Base-by-base conservation (phyloP, 1,140 invertebrate genomes). In the Ceratosolen fusciceps region DNA sequence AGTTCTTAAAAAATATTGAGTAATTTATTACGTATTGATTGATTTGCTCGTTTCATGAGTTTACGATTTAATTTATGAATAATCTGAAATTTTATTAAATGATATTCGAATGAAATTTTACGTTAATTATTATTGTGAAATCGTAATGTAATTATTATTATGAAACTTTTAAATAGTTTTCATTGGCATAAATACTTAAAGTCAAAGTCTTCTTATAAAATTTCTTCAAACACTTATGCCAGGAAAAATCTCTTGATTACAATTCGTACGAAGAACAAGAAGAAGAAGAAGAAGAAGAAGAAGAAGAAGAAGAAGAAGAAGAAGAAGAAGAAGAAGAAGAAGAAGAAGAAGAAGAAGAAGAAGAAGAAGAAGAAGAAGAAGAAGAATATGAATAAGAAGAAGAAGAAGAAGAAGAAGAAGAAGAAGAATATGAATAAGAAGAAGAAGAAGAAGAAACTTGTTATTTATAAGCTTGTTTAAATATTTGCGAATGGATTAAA, bases 181-280 rank as follows among this genome's bases (percentile, higher is more conserved):
- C 2, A 62, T 65, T 65, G 60, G 37, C 60, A 65, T n/a, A 65
- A 65, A 34, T 65, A 37, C 19, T 65, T n/a, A 10, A n/a, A n/a
- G n/a, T n/a, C n/a, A 37, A n/a, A n/a, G 4, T 37, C n/a, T 37
- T 37, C 2, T 60, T 29, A 16, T 60, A 31, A 60, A 31, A 16
- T 19, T 60, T 60, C 4, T 31, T 60, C 16, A 31, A 60, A 60
- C 31, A 31, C 2, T 1, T 60, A 29, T 2, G 26, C 1, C 29
- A n/a, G 29, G 1, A 29, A 58, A 43, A 7, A 12, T 43, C 12
- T 43, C 12, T 43, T 43, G 12, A 43, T 43, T 43, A 43, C 39
- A 21, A 52, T 52, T 21, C 19, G 49, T 52, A 16, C 19, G 2
- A 21, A 52, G 19, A 52, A 52, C n/a, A n/a, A n/a, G n/a, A n/a